Percentiles rank a stretch among this genome's conserved stretches.
These are phyloP conservation scores for Matsumyia berberina DNA, from an alignment of 2,888 invertebrate species.

Conservation along the genomic window DNA sequence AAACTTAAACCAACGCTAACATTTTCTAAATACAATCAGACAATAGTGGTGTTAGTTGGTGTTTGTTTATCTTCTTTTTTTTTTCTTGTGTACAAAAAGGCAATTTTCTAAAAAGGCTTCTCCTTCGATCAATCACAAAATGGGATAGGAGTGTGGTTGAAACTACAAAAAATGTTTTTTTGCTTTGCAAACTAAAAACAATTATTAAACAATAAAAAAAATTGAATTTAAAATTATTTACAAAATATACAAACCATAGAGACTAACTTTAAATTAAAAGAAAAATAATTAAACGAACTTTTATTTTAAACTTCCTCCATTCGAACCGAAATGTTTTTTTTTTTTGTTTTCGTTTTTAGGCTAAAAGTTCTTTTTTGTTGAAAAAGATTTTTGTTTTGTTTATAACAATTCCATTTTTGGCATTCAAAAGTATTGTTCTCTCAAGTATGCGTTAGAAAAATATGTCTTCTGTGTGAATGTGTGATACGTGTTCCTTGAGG, in stretches of 20 bases:
- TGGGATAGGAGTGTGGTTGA: slow-evolving; percentile 49
- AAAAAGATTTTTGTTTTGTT: slow-evolving; percentile 14
- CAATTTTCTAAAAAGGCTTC: slow-evolving; percentile 72
- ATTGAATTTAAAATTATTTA: slow-evolving; percentile 58
- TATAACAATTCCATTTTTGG: slow-evolving; percentile 73
- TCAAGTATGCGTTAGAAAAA: slow-evolving; percentile 61
- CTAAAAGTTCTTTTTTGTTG: slow-evolving; percentile 21
- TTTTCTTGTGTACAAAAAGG: slow-evolving; percentile 72
- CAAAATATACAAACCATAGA: slow-evolving; percentile 51
- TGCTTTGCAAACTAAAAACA: slow-evolving; percentile 20
- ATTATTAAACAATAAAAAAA: slow-evolving; percentile 9
- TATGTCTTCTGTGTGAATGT: slow-evolving; percentile 29
- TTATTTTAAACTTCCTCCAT: slow-evolving; percentile 27
- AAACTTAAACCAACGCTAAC: slow-evolving; percentile 43
- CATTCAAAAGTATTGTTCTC: slow-evolving; percentile 63
- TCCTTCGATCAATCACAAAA: slow-evolving; percentile 65
- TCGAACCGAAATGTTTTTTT: slow-evolving; percentile 38
- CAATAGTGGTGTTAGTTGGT: slow-evolving; percentile 69
- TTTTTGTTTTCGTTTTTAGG: no score
- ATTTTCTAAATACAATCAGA: slow-evolving; percentile 72
- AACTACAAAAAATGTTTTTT: slow-evolving; percentile 21
- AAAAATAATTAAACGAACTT: not conserved
- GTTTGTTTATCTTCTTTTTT: slow-evolving; percentile 31
- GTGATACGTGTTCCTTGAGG: slow-evolving; percentile 29
- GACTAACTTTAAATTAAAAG: slow-evolving; percentile 23